These are phyloP conservation scores for Nasonovia ribisnigri DNA, from an alignment of 2,888 invertebrate genomes.

Conservation along the genomic window DNA sequence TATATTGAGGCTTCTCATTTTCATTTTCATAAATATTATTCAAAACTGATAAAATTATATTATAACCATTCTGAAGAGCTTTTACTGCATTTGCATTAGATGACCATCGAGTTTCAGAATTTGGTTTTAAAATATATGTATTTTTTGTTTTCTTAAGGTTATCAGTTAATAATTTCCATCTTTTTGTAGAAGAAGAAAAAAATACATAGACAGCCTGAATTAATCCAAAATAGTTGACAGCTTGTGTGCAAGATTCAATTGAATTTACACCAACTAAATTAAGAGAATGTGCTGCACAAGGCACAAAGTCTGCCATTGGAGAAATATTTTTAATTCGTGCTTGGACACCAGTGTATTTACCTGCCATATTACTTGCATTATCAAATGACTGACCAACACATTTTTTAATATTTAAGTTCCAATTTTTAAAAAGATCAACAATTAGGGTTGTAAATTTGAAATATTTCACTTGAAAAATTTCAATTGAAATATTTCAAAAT, in stretches of 20 bases:
- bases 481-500: no score
- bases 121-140: constrained; percentile 18
- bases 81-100: constrained; percentile 12
- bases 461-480: no score
- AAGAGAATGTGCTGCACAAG: no score
- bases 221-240: constrained; percentile 24
- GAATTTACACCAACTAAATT: not conserved
- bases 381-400: no score
- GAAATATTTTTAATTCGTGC: constrained; percentile 29
- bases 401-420: no score
- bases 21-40: constrained; percentile 12
- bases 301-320: constrained; percentile 1
- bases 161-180: not conserved
- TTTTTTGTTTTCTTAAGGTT: not conserved
- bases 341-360: constrained; percentile 43
- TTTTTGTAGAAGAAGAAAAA: constrained; percentile 1
- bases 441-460: no score
- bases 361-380: constrained; percentile 33
- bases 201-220: constrained; percentile 10
- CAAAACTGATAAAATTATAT: constrained; percentile 26
- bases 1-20: constrained; percentile 1
- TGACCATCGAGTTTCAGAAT: constrained; percentile 15
- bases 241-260: constrained; percentile 18
- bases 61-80: not conserved
- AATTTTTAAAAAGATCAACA: not conserved